Base-by-base conservation (phyloP, 2,888 invertebrate species). In the Noctua janthina region DNA sequence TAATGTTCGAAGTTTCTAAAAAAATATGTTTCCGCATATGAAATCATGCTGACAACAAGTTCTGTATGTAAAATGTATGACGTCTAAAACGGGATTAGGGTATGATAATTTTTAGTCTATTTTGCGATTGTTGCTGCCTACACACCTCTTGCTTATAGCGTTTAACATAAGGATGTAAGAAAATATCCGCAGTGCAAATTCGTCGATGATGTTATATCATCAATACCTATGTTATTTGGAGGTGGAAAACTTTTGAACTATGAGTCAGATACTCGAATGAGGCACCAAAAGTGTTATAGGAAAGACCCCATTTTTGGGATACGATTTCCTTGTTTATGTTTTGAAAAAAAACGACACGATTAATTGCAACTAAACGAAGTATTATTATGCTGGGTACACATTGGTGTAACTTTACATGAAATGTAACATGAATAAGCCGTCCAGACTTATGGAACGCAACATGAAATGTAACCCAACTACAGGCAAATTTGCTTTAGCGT, bases 11-110 rank as follows among this genome's bases (percentile, higher is more conserved):
- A 77, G 90, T 89, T 92, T 90, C 64, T 29, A 91, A 92, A 92
- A 89, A 90, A 88, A 89, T 86, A 87, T 87, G 89, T 92, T 96
- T 96, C 96, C 96, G 96, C 93, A 91, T 96, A 95, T 95, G 94
- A 95, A 93, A 92, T 95, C 95, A 95, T 92, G 87, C 91, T 86
- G 85, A 88, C 91, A 91, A 92, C 91, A 86, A 91, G 91, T 93
- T 92, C 87, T 89, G 86, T 90, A 87, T 89, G 81, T 85, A 85
- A 87, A 87, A 85, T 84, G 81, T 10, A 83, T 76, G 84, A 78
- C 76, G 74, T 83, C 74, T 78, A 85, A 87, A 84, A 88, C 77
- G 88, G 88, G 90, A 91, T 79, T 88, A 82, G 83, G 83, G 85
- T 83, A 84, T 85, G 78, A 87, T 85, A 81, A 83, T 82, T 81